Conservation (phyloP, 2,797 vertebrate genomes). For the Staurois parvus region DNA sequence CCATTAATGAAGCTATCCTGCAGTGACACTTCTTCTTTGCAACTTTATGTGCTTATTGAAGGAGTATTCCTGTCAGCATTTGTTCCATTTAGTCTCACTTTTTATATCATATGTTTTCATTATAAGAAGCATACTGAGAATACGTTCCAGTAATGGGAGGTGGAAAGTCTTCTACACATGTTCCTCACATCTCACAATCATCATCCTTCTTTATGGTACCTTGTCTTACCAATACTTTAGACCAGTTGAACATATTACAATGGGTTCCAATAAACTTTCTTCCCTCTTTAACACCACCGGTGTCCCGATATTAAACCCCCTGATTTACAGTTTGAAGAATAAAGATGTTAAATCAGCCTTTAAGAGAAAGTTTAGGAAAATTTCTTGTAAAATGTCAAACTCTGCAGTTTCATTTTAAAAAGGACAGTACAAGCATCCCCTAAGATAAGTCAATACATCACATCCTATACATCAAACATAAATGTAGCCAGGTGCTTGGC, state of each 20-base stretch:
- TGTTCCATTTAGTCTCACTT: slow-evolving; percentile 1
- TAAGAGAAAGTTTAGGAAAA: neutral
- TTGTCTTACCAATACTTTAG: neutral
- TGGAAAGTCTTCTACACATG: slow-evolving; percentile 44
- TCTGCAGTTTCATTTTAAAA: too few relatives aligned
- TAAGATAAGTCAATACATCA: too few relatives aligned
- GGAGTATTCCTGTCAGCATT: neutral
- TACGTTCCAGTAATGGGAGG: slow-evolving; percentile 1
- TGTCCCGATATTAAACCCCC: slow-evolving; percentile 12
- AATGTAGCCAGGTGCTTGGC: too few relatives aligned
- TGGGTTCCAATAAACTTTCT: slow-evolving; percentile 6
- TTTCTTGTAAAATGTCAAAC: neutral
- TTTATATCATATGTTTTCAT: slow-evolving; percentile 26
- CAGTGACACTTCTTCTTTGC: slow-evolving; percentile 15
- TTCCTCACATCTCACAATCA: slow-evolving; percentile 33
- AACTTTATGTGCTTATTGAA: neutral
- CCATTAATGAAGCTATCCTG: slow-evolving; percentile 19
- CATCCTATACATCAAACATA: too few relatives aligned
- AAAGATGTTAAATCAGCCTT: slow-evolving; percentile 29
- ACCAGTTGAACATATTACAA: neutral
- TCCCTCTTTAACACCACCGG: slow-evolving; percentile 20
- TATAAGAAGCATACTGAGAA: slow-evolving; percentile 21
- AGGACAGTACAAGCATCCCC: too few relatives aligned
- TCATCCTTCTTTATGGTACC: slow-evolving; percentile 13
- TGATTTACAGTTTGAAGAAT: slow-evolving; percentile 35